phyloP scores from a whole-genome alignment of 2,888 invertebrate species.

The Neoascia interrupta region DNA sequence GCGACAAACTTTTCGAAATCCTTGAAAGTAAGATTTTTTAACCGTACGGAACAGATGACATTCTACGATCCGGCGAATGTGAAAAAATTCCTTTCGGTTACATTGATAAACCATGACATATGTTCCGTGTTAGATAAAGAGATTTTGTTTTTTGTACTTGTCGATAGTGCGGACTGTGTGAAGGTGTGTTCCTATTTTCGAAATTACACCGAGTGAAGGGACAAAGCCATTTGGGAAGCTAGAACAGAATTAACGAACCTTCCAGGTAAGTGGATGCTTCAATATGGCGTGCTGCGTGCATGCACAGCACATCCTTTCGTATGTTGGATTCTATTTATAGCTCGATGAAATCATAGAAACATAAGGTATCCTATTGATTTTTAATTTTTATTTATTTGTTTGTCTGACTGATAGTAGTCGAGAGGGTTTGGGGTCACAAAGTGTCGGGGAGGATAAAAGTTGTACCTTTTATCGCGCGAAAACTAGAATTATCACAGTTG shows the following conservation, averaged over 20 bases:
- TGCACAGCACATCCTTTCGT: constrained; percentile 7
- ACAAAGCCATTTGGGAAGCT: not conserved
- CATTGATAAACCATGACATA: constrained; percentile 53
- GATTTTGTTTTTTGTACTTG: not conserved
- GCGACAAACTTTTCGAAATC: constrained; percentile 12
- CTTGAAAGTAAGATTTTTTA: too few relatives aligned
- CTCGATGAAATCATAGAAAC: constrained; percentile 64
- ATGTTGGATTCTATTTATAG: constrained; percentile 58
- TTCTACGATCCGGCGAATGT: constrained; percentile 17
- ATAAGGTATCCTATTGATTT: constrained; percentile 66
- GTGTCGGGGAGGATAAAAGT: not conserved
- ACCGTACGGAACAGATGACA: constrained; percentile 49
- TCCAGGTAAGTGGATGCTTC: constrained; percentile 50
- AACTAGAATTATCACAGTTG: constrained; percentile 51
- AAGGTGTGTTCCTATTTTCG: constrained; percentile 14
- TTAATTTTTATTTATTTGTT: constrained; percentile 26
- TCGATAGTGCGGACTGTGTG: constrained; percentile 9
- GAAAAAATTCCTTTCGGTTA: constrained; percentile 22
- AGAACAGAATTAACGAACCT: not conserved
- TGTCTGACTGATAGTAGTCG: not conserved
- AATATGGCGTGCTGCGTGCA: constrained; percentile 47
- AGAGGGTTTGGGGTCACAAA: too few relatives aligned
- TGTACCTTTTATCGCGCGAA: constrained; percentile 20
- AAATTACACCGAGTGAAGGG: not conserved
- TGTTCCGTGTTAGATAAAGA: constrained; percentile 53